Percentiles rank a stretch among this genome's conserved stretches.
Evolutionary conservation across 2,797 vertebrate genomes (phyloP).

Genomic region (Macrochelys suwanniensis): DNA sequence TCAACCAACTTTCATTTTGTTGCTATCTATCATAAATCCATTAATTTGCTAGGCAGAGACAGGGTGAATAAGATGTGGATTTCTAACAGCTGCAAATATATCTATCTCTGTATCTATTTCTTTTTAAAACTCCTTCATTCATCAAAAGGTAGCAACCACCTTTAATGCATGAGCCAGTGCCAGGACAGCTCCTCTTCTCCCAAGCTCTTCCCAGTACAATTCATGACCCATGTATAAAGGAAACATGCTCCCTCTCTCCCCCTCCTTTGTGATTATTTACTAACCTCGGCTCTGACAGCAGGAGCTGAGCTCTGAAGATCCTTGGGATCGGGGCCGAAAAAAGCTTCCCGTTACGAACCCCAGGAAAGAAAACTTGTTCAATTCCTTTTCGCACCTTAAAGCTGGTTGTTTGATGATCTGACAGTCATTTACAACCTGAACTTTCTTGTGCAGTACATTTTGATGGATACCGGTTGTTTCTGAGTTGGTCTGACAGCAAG

Average conservation of each 20-base stretch:
- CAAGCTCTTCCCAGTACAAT: background rate
- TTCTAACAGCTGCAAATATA: no score
- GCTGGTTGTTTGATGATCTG: background rate
- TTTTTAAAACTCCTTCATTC: no score
- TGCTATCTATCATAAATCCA: no score
- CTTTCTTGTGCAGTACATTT: fast-evolving
- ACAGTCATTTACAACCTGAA: background rate
- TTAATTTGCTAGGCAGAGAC: no score
- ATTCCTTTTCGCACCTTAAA: fast-evolving
- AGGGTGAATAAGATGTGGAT: no score
- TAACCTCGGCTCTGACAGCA: background rate
- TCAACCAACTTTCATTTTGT: no score
- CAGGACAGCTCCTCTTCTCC: background rate
- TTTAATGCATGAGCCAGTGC: background rate
- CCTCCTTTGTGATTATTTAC: background rate
- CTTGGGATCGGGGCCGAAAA: background rate
- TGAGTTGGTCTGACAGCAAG: background rate
- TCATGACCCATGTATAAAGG: background rate
- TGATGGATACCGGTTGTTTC: fast-evolving
- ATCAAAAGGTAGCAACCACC: background rate
- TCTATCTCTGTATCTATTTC: no score
- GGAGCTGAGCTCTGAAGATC: background rate
- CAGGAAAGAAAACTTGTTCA: background rate
- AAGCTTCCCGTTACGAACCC: background rate
- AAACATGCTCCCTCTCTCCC: background rate